These are phyloP conservation scores for Rhegmatorhina hoffmannsi DNA, from an alignment of 2,113 vertebrate species.

Conservation along the genomic window DNA sequence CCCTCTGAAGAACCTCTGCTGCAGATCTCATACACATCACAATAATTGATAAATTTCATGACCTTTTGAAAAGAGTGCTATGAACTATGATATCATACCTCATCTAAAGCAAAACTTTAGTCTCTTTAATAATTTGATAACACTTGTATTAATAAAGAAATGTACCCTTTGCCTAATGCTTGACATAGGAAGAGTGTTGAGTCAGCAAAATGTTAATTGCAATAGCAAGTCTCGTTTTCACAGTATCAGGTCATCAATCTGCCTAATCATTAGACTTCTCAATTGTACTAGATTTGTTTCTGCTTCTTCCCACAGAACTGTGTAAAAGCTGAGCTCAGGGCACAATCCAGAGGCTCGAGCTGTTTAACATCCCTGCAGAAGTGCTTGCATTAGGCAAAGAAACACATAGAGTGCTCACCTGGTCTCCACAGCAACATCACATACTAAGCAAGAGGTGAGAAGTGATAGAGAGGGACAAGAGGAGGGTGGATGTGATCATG, in stretches of 20 bases:
- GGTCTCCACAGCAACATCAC: background rate
- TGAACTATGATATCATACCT: slow-evolving; percentile 41
- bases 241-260: background rate
- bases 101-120: background rate
- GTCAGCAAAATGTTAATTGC: slow-evolving; percentile 49
- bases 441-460: background rate
- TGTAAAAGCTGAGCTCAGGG: background rate
- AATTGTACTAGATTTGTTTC: background rate
- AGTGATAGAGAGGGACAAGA: background rate
- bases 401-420: background rate
- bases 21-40: background rate
- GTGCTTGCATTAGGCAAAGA: background rate
- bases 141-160: slow-evolving; percentile 36
- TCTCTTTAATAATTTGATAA: slow-evolving; percentile 31
- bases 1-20: slow-evolving; percentile 16
- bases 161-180: background rate
- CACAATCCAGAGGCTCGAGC: background rate
- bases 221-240: background rate
- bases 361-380: background rate
- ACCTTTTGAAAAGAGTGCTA: background rate
- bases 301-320: background rate
- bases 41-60: background rate
- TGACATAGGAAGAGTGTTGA: background rate
- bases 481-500: background rate
- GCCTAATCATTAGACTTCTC: background rate